Conservation (phyloP, 1,140 invertebrate genomes). For the Zaprionus vittiger region DNA sequence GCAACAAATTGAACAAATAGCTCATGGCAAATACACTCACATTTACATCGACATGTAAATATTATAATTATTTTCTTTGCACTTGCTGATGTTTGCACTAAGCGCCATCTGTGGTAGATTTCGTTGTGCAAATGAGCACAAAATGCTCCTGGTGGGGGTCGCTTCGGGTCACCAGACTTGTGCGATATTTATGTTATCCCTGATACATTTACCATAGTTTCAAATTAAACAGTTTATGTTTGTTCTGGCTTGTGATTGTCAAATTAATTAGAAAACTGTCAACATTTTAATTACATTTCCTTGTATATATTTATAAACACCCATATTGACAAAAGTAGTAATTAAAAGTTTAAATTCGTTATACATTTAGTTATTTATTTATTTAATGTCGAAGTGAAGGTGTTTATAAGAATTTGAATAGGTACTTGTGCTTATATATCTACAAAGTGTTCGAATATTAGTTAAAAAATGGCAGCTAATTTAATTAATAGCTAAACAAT, state of each 20-base stretch:
- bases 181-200: background rate
- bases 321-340: too few species aligned
- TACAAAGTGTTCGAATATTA: too few species aligned
- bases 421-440: too few species aligned
- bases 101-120: background rate
- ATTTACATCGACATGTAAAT: slow-evolving; percentile 10
- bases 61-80: slow-evolving; percentile 10
- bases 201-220: slow-evolving; percentile 32
- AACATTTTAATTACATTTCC: background rate
- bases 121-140: background rate
- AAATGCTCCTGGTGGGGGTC: background rate
- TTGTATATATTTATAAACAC: too few species aligned
- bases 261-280: slow-evolving; percentile 5
- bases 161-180: background rate
- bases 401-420: too few species aligned
- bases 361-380: too few species aligned
- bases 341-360: too few species aligned
- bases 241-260: slow-evolving; percentile 4
- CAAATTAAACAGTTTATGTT: slow-evolving; percentile 33
- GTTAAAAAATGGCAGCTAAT: background rate
- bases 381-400: too few species aligned
- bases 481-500: background rate
- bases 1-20: slow-evolving; percentile 12
- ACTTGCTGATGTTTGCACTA: slow-evolving; percentile 5
- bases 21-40: background rate